Base-by-base conservation (phyloP, 2,113 vertebrate genomes). In the Jacana jacana region DNA sequence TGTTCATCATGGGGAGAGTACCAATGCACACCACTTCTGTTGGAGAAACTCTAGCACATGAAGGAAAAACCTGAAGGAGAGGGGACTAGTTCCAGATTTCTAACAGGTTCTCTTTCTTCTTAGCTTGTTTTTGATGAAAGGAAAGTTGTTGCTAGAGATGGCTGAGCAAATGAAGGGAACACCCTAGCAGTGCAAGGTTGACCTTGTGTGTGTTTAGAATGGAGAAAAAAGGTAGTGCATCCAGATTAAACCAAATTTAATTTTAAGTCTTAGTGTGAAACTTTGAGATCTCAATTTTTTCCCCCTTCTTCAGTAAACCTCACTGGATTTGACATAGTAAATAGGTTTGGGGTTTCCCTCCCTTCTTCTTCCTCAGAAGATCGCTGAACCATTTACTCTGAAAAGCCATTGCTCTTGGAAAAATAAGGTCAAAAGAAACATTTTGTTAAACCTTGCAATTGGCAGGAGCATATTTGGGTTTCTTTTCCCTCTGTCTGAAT, bases 201-300 rank as follows among this genome's bases (percentile, higher is more conserved):
- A 15, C 39, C 39, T 60, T 2, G 1, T 3, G 17, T 0, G 0
- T 49, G 57, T 35, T 52, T 52, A 40, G 39, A 89, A 84, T 5
- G 8, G 3, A 13, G 6, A 4, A 60, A 49, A 66, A 66, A n/a
- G n/a, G 17, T 25, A 80, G 27, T 2, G 10, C 18, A 91, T 69
- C 23, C 37, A 73, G 23, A 48, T 78, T 33, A 55, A 94, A 64
- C 6, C 68, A 55, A 91, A 79, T 4, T 78, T 10, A 61, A 81
- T 88, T 70, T 68, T 46, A 87, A 48, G 31, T 28, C 18, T 40
- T 54, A 27, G 13, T 64, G 8, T 18, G 37, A 76, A 88, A 72
- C 9, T 28, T 25, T 7, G n/a, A 85, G 28, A 6, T 37, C 77
- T 16, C 17, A 24, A 40, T 1, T 2, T 4, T 51, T 68, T 31